These are phyloP conservation scores for Saccostrea glomerata DNA, from an alignment of 1,140 invertebrate species.

Conservation along the genomic window DNA sequence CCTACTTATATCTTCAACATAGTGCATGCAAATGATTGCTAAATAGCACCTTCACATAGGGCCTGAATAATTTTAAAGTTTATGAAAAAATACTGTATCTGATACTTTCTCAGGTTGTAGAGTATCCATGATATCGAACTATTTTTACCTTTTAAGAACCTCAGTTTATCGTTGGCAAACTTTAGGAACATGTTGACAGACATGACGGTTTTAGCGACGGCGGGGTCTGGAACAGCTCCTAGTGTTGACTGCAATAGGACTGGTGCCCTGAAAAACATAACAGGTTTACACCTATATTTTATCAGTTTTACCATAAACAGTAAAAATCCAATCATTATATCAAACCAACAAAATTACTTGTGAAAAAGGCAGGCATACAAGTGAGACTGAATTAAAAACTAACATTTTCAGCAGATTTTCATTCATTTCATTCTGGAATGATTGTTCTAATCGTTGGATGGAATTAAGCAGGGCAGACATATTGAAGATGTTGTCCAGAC, in stretches of 20 bases:
- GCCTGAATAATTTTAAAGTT: not conserved
- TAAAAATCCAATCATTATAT: not conserved
- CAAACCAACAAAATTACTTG: not conserved
- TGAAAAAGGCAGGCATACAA: not conserved
- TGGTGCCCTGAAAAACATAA: not conserved
- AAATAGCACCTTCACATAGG: no score
- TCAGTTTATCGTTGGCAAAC: conserved; percentile 58
- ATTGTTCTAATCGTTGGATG: not conserved
- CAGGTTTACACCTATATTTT: not conserved
- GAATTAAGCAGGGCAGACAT: conserved; percentile 35
- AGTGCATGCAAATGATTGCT: no score
- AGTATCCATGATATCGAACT: no score
- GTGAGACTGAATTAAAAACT: not conserved
- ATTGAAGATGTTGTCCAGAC: conserved; percentile 43
- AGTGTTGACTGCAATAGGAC: not conserved
- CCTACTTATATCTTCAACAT: not conserved
- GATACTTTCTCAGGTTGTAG: no score
- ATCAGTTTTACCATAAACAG: not conserved
- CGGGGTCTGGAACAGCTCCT: not conserved
- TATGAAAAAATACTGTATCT: not conserved
- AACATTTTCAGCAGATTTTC: conserved; percentile 7
- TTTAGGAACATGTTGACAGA: conserved; percentile 60
- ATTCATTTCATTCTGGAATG: conserved; percentile 8
- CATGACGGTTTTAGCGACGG: not conserved
- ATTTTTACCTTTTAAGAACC: conserved; percentile 53